phyloP scores from a whole-genome alignment of 2,888 invertebrate species.

The Apodemia duryi region DNA sequence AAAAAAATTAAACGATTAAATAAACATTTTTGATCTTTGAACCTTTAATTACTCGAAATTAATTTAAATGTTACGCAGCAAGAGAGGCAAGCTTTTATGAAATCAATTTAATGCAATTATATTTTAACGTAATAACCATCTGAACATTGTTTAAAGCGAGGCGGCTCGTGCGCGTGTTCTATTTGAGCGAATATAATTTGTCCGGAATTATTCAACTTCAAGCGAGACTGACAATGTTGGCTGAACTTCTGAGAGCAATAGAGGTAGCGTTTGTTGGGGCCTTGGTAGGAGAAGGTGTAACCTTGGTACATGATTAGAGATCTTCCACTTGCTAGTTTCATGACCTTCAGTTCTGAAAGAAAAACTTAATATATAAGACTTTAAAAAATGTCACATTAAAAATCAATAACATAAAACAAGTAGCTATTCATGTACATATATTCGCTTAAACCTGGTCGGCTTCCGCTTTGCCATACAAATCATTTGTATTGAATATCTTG shows the following conservation, averaged over 20 bases:
- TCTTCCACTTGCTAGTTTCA: slow-evolving; percentile 16
- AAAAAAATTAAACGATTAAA: background rate
- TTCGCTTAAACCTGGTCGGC: too few relatives aligned
- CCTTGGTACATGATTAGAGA: slow-evolving; percentile 29
- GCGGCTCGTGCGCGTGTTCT: background rate
- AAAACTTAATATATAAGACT: too few relatives aligned
- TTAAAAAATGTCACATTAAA: too few relatives aligned
- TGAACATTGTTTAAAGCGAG: slow-evolving; percentile 2
- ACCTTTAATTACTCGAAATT: background rate
- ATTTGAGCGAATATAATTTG: slow-evolving; percentile 4
- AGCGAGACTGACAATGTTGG: slow-evolving; percentile 1
- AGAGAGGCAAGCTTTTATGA: background rate
- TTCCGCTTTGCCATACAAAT: too few relatives aligned
- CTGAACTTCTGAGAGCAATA: background rate
- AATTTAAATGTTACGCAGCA: background rate
- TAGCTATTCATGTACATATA: too few relatives aligned
- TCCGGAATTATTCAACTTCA: background rate
- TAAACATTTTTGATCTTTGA: background rate
- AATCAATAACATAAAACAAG: too few relatives aligned
- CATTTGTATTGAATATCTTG: too few relatives aligned
- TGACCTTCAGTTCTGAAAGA: too few relatives aligned
- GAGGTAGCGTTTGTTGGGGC: slow-evolving; percentile 25
- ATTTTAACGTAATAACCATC: slow-evolving; percentile 1
- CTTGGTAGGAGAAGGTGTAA: slow-evolving; percentile 32
- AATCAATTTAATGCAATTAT: background rate